phyloP scores from a whole-genome alignment of 2,113 vertebrate genomes.

The Leptosomus discolor region DNA sequence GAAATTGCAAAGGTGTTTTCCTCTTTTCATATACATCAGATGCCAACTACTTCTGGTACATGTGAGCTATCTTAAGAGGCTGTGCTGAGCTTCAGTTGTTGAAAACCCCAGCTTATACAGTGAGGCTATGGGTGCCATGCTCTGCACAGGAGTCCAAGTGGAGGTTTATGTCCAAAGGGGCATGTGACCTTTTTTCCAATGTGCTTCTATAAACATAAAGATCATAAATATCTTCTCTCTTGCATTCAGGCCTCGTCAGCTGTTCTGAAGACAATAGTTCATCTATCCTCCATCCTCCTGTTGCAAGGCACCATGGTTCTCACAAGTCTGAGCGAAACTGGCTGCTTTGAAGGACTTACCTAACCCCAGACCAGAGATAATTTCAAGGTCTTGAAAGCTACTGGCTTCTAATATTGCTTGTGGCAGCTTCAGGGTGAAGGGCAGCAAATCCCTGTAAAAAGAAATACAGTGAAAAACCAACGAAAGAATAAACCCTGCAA shows the following conservation, averaged over 20 bases:
- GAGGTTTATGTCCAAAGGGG: not conserved
- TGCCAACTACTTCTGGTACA: not conserved
- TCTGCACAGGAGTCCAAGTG: not conserved
- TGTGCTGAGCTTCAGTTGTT: accelerated
- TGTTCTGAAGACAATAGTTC: not conserved
- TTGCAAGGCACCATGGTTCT: not conserved
- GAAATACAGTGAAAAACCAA: not conserved
- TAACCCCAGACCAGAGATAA: conserved; percentile 84
- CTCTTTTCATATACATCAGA: not conserved
- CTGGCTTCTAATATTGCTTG: conserved; percentile 82
- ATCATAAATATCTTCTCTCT: not conserved
- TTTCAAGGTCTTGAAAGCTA: conserved; percentile 84
- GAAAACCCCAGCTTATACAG: not conserved
- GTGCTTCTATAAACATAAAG: not conserved
- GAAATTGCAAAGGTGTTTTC: not conserved
- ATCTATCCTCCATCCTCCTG: not conserved
- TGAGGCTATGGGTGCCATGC: not conserved
- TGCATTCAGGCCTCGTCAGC: not conserved
- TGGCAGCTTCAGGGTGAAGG: conserved; percentile 85
- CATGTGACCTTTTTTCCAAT: not conserved
- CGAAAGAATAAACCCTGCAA: not conserved
- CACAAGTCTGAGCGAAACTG: not conserved
- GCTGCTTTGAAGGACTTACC: conserved; percentile 75
- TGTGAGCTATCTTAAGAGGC: not conserved
- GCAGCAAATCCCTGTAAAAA: conserved; percentile 86